Evolutionary conservation across 2,797 vertebrate genomes (phyloP).

Genomic region (Paedocypris micromegethes): DNA sequence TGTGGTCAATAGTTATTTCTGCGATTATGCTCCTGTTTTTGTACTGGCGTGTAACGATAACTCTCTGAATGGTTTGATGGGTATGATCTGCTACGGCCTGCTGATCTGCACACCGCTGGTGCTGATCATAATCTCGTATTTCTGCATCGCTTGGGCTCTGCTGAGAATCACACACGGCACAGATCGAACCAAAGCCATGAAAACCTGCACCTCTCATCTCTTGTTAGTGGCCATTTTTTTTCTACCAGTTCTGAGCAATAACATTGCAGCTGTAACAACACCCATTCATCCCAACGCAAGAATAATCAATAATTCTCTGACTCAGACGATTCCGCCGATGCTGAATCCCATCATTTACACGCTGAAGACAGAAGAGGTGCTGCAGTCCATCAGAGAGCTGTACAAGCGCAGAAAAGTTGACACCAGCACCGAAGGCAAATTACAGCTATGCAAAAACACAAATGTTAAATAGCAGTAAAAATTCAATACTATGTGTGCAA

Average conservation of each 20-base stretch:
- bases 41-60: slow-evolving; percentile 53
- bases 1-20: slow-evolving; percentile 54
- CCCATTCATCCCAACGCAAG: slow-evolving; percentile 9
- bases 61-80: slow-evolving; percentile 32
- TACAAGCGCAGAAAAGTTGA: neutral
- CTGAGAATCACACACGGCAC: slow-evolving; percentile 44
- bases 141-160: slow-evolving; percentile 50
- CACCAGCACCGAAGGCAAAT: neutral
- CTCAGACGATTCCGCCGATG: slow-evolving; percentile 8
- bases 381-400: slow-evolving; percentile 48
- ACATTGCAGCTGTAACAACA: slow-evolving; percentile 3
- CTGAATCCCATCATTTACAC: slow-evolving; percentile 60
- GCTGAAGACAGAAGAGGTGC: slow-evolving; percentile 61
- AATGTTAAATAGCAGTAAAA: no score
- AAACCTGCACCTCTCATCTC: slow-evolving; percentile 51
- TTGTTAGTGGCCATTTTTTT: neutral
- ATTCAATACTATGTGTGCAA: no score
- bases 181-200: slow-evolving; percentile 46
- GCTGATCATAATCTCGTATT: slow-evolving; percentile 50
- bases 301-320: slow-evolving; percentile 15
- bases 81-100: neutral
- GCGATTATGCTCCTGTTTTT: slow-evolving; percentile 53
- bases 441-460: neutral
- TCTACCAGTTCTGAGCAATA: neutral
- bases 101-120: slow-evolving; percentile 44